phyloP scores from a whole-genome alignment of 2,113 vertebrate genomes.

The Sphyrna mokarran region DNA sequence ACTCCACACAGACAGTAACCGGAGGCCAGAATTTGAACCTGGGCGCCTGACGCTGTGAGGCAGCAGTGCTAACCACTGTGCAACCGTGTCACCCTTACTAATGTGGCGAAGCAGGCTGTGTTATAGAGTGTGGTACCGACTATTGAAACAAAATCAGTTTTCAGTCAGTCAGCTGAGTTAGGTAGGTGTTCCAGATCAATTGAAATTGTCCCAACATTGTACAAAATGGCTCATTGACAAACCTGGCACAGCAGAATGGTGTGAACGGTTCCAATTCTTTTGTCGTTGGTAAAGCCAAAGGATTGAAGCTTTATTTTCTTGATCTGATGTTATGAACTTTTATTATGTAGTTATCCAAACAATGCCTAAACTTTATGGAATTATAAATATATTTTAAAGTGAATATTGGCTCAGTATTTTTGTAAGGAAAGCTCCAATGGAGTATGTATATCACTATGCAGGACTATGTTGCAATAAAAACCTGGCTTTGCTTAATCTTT shows the following conservation, averaged over 20 bases:
- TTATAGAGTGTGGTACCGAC: not conserved
- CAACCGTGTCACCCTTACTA: no score
- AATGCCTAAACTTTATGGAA: slow-evolving; percentile 38
- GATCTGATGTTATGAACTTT: slow-evolving; percentile 35
- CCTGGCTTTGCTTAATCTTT: slow-evolving; percentile 35
- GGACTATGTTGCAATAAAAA: slow-evolving; percentile 36
- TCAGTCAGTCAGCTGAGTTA: slow-evolving; percentile 17
- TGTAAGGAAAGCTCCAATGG: slow-evolving; percentile 36
- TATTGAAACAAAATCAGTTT: slow-evolving; percentile 14
- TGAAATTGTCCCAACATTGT: not conserved
- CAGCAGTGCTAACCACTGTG: no score
- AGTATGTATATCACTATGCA: slow-evolving; percentile 37
- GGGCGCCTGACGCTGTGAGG: no score
- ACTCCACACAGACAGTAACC: no score
- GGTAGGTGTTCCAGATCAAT: not conserved
- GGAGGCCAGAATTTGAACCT: no score
- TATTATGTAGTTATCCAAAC: slow-evolving; percentile 35
- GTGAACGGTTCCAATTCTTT: not conserved
- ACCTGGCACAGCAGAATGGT: not conserved
- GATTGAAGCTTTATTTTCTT: slow-evolving; percentile 34
- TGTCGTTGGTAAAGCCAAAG: slow-evolving; percentile 30
- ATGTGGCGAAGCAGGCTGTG: slow-evolving; percentile 7
- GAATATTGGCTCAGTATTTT: slow-evolving; percentile 37
- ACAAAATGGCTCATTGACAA: not conserved
- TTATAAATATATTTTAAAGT: slow-evolving; percentile 38